phyloP scores from a whole-genome alignment of 2,888 invertebrate species.

The Nomada flava region DNA sequence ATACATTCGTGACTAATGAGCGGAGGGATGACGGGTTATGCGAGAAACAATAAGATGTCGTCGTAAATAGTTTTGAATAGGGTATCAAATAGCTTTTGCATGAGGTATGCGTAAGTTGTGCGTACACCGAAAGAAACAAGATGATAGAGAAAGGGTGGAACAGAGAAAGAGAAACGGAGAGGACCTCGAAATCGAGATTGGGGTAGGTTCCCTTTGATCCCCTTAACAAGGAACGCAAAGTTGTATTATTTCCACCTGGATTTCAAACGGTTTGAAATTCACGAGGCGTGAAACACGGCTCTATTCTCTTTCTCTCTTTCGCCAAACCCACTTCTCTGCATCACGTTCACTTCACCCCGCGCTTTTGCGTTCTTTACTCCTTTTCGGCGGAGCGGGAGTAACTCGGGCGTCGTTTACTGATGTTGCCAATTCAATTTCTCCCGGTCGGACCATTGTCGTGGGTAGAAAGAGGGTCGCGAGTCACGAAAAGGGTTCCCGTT shows the following conservation, averaged over 20 bases:
- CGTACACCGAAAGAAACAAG: slow-evolving; percentile 36
- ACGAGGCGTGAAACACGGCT: slow-evolving; percentile 79
- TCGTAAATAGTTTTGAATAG: slow-evolving; percentile 48
- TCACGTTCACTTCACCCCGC: slow-evolving; percentile 14
- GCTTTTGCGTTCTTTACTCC: slow-evolving; percentile 53
- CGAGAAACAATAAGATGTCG: slow-evolving; percentile 37
- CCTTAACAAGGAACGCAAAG: slow-evolving; percentile 79
- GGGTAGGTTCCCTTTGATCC: slow-evolving; percentile 79
- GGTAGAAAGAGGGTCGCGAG: slow-evolving; percentile 34
- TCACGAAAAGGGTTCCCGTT: slow-evolving; percentile 41
- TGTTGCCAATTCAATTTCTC: slow-evolving; percentile 76
- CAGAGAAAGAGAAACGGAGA: slow-evolving; percentile 53
- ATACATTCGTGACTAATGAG: neutral
- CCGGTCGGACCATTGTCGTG: slow-evolving; percentile 44
- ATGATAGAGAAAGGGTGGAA: slow-evolving; percentile 7
- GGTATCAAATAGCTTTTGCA: slow-evolving; percentile 32
- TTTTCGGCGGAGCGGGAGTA: slow-evolving; percentile 51
- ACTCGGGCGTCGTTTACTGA: slow-evolving; percentile 59
- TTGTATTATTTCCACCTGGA: slow-evolving; percentile 82
- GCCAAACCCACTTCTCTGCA: neutral
- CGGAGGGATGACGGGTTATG: neutral
- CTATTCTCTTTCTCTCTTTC: slow-evolving; percentile 64
- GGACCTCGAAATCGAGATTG: slow-evolving; percentile 69
- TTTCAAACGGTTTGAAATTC: slow-evolving; percentile 79
- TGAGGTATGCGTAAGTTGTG: slow-evolving; percentile 29